Evolutionary conservation across 2,888 invertebrate genomes (phyloP), one percentile per base, ranked within the genome.

Genomic region (Aphidius colemani): DNA sequence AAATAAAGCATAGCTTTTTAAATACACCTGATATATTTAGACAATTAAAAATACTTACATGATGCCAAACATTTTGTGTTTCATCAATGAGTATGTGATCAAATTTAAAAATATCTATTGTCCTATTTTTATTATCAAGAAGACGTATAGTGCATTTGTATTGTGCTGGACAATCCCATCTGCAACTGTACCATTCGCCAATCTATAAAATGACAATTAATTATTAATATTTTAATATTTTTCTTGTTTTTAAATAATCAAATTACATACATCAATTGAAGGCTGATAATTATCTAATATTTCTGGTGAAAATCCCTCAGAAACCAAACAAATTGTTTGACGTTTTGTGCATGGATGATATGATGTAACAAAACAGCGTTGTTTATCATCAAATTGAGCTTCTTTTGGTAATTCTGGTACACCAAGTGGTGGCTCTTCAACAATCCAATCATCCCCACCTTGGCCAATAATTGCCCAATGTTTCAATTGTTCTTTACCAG

Each of bases 351-450:
- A 85, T 7, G 66, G 66, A 4, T 69, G 49, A 72, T 80, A 88
- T 2, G 88, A 87, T 11, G 88, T 87, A 2, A 83, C 85, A 78
- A 87, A 87, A 73, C 87, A 87, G 62, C 76, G 75, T 7, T 78
- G 77, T 56, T 76, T 72, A 3, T 79, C 81, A 63, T 81, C 75
- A 69, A 85, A 84, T 11, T 84, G 81, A 9, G 82, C 79, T 50
- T 82, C 77, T 9, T 71, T 65, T 1, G 85, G 85, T 46, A 85
- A 69, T 3, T 77, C 76, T 59, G 84, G 83, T 50, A 81, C 76
- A 10, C 85, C 86, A 3, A 46, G 4, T 1, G 87, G 86, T 43
- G 83, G 81, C 67, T 77, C 70, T 76, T 87, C 87, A 10, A 86
- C 77, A 59, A 5, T 72, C 82, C 86, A 86, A 18, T 76, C 72